Base-by-base conservation (phyloP, 37 sponge, comb jelly and placozoan genomes). In the Halisarca cf. caerulea region DNA sequence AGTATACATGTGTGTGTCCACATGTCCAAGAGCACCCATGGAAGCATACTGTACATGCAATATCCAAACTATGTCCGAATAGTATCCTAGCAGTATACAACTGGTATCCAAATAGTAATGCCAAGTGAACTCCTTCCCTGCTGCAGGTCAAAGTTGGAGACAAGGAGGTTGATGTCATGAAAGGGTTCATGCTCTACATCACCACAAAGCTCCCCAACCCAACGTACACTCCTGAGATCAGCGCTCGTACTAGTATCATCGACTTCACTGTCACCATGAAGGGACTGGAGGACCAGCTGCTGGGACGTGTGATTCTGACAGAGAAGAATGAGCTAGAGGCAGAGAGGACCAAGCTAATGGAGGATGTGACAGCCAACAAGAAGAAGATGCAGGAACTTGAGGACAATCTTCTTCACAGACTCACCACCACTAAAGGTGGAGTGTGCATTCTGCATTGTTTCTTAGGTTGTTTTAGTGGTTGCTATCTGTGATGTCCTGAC, bases 201-300 rank as follows among this genome's bases (percentile, higher is more conserved):
- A 99, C 99, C 14, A 99, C 99, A 27, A 99, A 99, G 68, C 89
- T 99, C 17, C 93, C 99, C 30, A 99, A 99, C 59, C 99, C 99
- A 17, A 66, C 89, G 23, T 99, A 99, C 90, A 95, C 99, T 30
- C 99, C 99, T 25, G 99, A 99, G 85, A 91, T 92, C 41, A 90
- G 86, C 79, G 99, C 99, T n/a, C 71, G 99, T 0, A 99, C 99
- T 2, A 80, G 93, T 20, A 95, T 99, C 32, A 95, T 99, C 73
- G 96, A 99, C 91, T 99, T 99, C 94, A 99, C 99, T 54, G 99
- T 99, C 33, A 99, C 99, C 41, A 91, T 99, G 89, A 91, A 90
- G 81, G 99, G 99, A 24, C 88, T 99, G 69, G 99, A 97, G 82
- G 99, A 99, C 80, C 99, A 99, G 89, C 89, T 99, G 27, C 89